phyloP scores from a whole-genome alignment of 2,113 vertebrate genomes.

The Globicephala melas region DNA sequence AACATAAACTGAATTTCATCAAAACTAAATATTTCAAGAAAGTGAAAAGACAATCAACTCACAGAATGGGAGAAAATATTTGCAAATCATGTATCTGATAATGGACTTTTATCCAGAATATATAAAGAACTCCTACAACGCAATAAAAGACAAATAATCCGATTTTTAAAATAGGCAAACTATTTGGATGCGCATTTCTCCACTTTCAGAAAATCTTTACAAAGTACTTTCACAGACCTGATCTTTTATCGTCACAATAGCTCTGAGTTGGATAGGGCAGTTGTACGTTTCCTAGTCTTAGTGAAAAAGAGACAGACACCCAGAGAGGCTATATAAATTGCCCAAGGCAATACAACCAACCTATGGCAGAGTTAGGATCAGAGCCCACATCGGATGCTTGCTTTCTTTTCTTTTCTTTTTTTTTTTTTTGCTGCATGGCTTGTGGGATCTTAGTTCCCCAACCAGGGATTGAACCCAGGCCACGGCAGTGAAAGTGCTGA shows the following conservation, averaged over 20 bases:
- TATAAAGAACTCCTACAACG: background rate
- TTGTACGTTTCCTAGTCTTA: conserved; percentile 26
- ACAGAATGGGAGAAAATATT: background rate
- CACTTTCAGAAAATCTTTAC: conserved; percentile 43
- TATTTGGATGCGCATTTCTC: background rate
- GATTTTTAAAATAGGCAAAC: background rate
- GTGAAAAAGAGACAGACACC: background rate
- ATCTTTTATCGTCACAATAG: background rate
- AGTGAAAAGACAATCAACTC: background rate
- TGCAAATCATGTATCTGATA: background rate
- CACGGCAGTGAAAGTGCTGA: background rate
- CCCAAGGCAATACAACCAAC: background rate
- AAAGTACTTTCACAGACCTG: conserved; percentile 38
- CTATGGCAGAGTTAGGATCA: background rate
- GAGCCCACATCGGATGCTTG: background rate
- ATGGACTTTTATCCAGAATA: background rate
- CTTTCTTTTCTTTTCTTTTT: background rate
- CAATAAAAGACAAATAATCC: background rate
- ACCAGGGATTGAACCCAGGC: background rate
- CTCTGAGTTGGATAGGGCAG: background rate
- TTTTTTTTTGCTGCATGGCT: background rate
- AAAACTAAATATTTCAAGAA: conserved; percentile 11
- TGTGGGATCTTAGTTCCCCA: background rate
- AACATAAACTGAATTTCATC: conserved; percentile 12
- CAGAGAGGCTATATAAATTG: conserved; percentile 18